A percentile compares a stretch with the other conserved stretches of the same genome.
These are phyloP conservation scores for Sphaerodactylus townsendi DNA, from an alignment of 2,113 vertebrate genomes.

Conservation along the genomic window DNA sequence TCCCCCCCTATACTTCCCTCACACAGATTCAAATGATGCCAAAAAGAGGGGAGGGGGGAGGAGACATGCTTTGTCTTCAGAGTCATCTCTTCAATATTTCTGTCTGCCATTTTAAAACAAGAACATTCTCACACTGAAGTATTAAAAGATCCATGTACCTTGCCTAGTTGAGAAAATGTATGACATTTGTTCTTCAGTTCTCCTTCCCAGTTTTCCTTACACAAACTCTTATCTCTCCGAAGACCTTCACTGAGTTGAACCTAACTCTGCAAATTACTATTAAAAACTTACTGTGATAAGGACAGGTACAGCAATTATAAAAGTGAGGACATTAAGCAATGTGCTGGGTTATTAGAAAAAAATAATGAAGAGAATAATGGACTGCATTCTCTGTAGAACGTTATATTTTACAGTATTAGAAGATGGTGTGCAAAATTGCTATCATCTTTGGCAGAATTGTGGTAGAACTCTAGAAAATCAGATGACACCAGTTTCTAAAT, in stretches of 20 bases:
- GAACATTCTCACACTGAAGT: constrained; percentile 4
- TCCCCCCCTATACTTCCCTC: constrained; percentile 26
- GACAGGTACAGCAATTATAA: constrained; percentile 31
- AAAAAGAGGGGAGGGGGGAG: background rate
- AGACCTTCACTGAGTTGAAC: constrained; percentile 29
- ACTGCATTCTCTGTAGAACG: constrained; percentile 54
- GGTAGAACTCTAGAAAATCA: background rate
- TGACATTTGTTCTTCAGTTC: constrained; percentile 38
- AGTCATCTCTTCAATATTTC: constrained; percentile 8
- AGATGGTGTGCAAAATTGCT: constrained; percentile 31
- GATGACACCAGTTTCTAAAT: background rate
- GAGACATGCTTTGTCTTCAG: background rate
- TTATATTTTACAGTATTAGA: constrained; percentile 47
- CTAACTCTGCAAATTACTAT: constrained; percentile 37
- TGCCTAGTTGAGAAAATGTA: constrained; percentile 20
- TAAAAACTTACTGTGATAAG: constrained; percentile 15
- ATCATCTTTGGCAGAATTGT: background rate
- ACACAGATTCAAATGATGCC: constrained; percentile 37
- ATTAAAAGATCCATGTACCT: background rate
- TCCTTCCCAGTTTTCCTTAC: constrained; percentile 36
- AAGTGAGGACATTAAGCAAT: constrained; percentile 55
- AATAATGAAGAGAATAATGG: constrained; percentile 57
- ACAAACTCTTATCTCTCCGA: constrained; percentile 18
- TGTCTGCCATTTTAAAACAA: constrained; percentile 34
- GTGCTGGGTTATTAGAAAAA: constrained; percentile 57